phyloP scores from a whole-genome alignment of 2,797 vertebrate species.

The Epinephelus awoara region DNA sequence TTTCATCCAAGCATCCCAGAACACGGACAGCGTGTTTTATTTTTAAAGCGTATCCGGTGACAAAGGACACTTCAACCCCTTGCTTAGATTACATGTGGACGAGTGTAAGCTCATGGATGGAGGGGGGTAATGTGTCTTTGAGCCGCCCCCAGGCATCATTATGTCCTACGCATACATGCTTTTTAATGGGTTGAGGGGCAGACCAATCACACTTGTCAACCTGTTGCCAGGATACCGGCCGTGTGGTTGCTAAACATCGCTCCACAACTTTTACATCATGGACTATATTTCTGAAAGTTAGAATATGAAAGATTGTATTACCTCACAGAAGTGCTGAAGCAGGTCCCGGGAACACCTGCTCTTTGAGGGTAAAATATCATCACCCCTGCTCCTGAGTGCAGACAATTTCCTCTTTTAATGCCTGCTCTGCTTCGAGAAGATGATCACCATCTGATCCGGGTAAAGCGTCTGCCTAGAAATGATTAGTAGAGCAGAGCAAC shows the following conservation, averaged over 20 bases:
- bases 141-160: slow-evolving; percentile 89
- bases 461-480: slow-evolving; percentile 35
- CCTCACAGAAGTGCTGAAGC: slow-evolving; percentile 91
- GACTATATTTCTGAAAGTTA: slow-evolving; percentile 96
- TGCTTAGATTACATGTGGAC: slow-evolving; percentile 91
- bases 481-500: slow-evolving; percentile 13
- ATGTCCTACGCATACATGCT: slow-evolving; percentile 80
- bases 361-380: slow-evolving; percentile 85
- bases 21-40: slow-evolving; percentile 88
- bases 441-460: slow-evolving; percentile 49
- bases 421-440: slow-evolving; percentile 43
- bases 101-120: slow-evolving; percentile 86
- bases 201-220: slow-evolving; percentile 89
- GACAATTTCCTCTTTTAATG: slow-evolving; percentile 54
- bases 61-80: slow-evolving; percentile 90
- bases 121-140: slow-evolving; percentile 83
- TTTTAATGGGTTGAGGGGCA: slow-evolving; percentile 87
- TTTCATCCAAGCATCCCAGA: slow-evolving; percentile 83
- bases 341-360: slow-evolving; percentile 91
- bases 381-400: slow-evolving; percentile 62
- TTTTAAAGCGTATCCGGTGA: slow-evolving; percentile 93
- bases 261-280: slow-evolving; percentile 96
- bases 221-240: slow-evolving; percentile 86
- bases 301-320: slow-evolving; percentile 93
- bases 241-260: slow-evolving; percentile 89